Conservation (phyloP, 2,797 vertebrate species). For the Fringilla coelebs region DNA sequence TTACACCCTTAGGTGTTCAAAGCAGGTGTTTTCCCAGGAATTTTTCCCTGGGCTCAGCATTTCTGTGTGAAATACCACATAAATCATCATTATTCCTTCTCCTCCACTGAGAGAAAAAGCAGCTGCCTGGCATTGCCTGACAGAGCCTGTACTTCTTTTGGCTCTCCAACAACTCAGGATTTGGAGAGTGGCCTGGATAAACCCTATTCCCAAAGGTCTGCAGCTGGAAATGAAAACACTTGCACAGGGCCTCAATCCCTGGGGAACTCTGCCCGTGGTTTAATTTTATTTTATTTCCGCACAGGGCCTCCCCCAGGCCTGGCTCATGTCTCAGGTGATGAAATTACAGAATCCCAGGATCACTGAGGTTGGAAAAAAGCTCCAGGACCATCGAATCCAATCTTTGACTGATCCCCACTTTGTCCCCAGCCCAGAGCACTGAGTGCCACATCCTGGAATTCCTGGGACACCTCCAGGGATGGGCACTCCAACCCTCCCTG, state of each 20-base stretch:
- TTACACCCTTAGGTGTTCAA: not conserved
- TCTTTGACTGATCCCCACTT: fast-evolving
- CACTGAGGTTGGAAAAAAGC: not conserved
- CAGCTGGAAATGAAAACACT: not conserved
- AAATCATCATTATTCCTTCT: not conserved
- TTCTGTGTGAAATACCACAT: fast-evolving
- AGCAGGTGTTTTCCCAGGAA: not conserved
- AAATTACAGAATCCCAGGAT: not conserved
- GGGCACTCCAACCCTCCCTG: not conserved
- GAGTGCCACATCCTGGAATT: fast-evolving
- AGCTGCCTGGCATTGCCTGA: fast-evolving
- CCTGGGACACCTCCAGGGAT: not conserved
- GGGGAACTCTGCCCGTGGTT: fast-evolving
- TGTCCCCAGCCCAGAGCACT: not conserved
- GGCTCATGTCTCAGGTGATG: not conserved
- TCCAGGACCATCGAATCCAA: fast-evolving
- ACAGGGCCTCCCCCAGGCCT: not conserved
- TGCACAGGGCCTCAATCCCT: fast-evolving
- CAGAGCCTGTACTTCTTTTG: fast-evolving
- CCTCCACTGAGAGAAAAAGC: not conserved
- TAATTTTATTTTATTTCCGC: not conserved
- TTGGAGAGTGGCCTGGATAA: not conserved
- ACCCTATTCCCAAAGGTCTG: not conserved
- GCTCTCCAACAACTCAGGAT: no score
- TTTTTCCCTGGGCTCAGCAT: not conserved